Conservation (phyloP, 2,888 invertebrate genomes). For the Conomelus anceps region DNA sequence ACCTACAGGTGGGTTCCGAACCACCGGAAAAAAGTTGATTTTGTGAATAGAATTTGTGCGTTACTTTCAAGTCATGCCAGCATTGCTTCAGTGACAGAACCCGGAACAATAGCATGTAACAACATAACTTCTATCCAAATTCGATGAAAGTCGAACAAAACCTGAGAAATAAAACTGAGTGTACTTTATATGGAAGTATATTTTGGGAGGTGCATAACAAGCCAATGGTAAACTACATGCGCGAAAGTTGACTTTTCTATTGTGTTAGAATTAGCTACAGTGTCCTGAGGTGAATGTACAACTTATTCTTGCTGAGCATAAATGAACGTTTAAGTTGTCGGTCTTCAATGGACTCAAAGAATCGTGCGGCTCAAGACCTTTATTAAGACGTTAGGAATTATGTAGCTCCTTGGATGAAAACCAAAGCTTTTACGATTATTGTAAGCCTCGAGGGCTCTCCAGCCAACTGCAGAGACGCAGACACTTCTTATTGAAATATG, state of each 20-base stretch:
- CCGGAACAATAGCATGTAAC: neutral
- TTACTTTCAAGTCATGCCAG: no score
- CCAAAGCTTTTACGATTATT: neutral
- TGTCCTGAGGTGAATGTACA: neutral
- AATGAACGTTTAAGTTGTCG: neutral
- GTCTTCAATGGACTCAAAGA: neutral
- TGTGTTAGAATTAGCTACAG: neutral
- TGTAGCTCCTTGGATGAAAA: neutral
- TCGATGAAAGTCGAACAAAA: neutral
- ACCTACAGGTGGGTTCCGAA: no score
- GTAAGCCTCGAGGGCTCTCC: neutral
- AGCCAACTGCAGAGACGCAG: neutral
- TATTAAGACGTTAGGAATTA: neutral
- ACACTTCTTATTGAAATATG: neutral
- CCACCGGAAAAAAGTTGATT: no score
- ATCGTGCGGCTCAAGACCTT: neutral
- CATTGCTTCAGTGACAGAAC: no score
- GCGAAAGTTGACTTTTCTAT: neutral
- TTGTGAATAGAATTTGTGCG: no score
- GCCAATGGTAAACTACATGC: neutral
- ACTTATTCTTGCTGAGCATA: neutral
- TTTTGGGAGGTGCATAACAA: neutral
- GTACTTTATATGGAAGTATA: neutral
- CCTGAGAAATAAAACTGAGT: neutral
- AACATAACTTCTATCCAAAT: neutral